Percentiles rank a stretch among this genome's conserved stretches.
These are phyloP conservation scores for Cricetomys ansorgei DNA, from an alignment of 2,113 vertebrate species.

Conservation along the genomic window DNA sequence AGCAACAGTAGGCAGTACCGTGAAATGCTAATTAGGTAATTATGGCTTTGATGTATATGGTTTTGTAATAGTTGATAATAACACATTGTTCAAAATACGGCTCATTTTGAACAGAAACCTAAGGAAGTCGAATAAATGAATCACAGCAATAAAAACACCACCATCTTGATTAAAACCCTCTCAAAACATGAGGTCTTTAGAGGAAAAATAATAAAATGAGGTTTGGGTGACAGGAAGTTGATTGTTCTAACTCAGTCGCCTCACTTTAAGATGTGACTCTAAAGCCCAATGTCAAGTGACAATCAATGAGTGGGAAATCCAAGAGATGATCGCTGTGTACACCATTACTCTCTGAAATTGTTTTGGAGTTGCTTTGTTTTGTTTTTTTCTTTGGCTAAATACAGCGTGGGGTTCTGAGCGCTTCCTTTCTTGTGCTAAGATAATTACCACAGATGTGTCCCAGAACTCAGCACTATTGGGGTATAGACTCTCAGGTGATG, in stretches of 20 bases:
- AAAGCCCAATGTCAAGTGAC: neutral
- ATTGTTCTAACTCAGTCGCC: neutral
- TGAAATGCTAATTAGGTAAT: neutral
- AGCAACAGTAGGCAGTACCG: neutral
- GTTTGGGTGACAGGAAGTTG: neutral
- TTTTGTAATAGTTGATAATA: neutral
- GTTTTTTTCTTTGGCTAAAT: conserved; percentile 41
- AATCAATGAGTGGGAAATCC: neutral
- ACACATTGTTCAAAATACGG: conserved; percentile 20
- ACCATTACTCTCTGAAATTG: neutral
- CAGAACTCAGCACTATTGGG: neutral
- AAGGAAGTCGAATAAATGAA: conserved; percentile 47
- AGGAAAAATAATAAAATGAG: conserved; percentile 37
- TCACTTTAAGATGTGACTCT: neutral
- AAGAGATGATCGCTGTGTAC: neutral
- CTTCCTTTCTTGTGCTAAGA: neutral
- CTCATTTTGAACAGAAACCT: conserved; percentile 39
- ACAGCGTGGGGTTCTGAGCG: neutral
- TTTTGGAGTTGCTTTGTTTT: neutral
- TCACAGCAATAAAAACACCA: neutral
- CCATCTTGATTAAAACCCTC: conserved; percentile 40
- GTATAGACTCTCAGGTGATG: neutral
- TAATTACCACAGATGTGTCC: neutral
- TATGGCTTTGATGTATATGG: neutral
- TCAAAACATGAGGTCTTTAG: neutral